Conservation (phyloP, 2,888 invertebrate species). For the Dryadula phaetusa region DNA sequence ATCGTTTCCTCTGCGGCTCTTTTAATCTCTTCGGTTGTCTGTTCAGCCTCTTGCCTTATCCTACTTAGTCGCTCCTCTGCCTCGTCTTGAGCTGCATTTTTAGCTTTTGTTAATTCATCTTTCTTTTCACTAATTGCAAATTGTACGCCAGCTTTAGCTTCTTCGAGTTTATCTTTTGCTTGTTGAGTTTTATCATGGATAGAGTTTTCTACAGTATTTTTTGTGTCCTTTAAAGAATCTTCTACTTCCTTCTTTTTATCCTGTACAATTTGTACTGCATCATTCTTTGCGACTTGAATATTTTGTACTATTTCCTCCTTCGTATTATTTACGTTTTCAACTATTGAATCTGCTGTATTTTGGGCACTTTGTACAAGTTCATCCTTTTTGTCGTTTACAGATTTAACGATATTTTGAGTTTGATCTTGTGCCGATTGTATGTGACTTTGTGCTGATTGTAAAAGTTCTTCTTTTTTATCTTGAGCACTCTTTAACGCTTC, state of each 20-base stretch:
- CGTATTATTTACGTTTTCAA: slow-evolving; percentile 40
- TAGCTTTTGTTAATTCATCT: slow-evolving; percentile 48
- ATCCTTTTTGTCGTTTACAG: slow-evolving; percentile 45
- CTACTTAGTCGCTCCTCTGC: slow-evolving; percentile 65
- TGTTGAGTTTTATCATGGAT: slow-evolving; percentile 48
- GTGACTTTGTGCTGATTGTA: slow-evolving; percentile 49
- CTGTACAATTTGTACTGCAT: slow-evolving; percentile 41
- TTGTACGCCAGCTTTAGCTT: slow-evolving; percentile 47
- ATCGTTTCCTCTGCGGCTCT: slow-evolving; percentile 71
- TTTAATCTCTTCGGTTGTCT: slow-evolving; percentile 75
- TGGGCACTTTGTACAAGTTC: slow-evolving; percentile 41
- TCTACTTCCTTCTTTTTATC: slow-evolving; percentile 55
- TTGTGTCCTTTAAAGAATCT: slow-evolving; percentile 53
- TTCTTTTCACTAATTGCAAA: slow-evolving; percentile 49
- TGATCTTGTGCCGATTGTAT: slow-evolving; percentile 49
- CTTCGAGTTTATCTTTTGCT: slow-evolving; percentile 44
- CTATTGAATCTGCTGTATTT: slow-evolving; percentile 23
- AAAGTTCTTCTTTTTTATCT: slow-evolving; percentile 49
- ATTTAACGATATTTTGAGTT: slow-evolving; percentile 47
- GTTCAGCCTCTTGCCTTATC: slow-evolving; percentile 75
- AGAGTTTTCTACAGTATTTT: slow-evolving; percentile 50
- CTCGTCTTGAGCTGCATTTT: slow-evolving; percentile 54
- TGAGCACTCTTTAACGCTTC: slow-evolving; percentile 42
- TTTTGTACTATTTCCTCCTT: slow-evolving; percentile 49
- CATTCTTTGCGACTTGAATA: slow-evolving; percentile 50